Conservation (phyloP, 2,113 vertebrate genomes). For the pig (Sus scrofa) region T2T-Sscrofa CM000820.6:41460501-41461000, state of each 20-base stretch:
- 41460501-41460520: no score
- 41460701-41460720: background rate
- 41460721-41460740: background rate
- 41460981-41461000: background rate
- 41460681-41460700: background rate
- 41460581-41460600: no score
- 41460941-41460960: background rate
- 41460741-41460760: conserved; percentile 14
- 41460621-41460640: background rate
- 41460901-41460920: background rate
- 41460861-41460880: background rate
- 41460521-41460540: no score
- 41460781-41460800: background rate
- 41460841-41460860: background rate
- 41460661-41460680: background rate
- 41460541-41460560: no score
- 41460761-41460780: background rate
- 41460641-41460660: background rate
- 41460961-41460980: background rate
- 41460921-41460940: background rate
- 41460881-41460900: background rate
- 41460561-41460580: no score
- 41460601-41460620: background rate
- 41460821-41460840: background rate
- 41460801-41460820: background rate